Evolutionary conservation across 2,888 invertebrate species (phyloP), one percentile per base, ranked within the genome.

Genomic region (Salpingus planirostris): DNA sequence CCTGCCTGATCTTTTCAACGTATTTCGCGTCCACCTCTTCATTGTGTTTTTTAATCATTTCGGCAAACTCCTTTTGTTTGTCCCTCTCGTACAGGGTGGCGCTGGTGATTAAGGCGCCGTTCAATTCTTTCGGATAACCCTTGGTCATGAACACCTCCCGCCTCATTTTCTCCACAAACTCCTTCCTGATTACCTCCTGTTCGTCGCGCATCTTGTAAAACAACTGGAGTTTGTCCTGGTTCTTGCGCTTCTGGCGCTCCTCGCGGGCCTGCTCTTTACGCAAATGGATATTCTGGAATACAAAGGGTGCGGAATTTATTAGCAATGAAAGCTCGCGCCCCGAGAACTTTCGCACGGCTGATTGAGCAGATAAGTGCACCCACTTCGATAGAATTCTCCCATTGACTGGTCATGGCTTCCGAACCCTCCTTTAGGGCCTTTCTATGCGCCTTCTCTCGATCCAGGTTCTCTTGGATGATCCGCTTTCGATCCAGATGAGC

Each of bases 371-470:
- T n/a, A n/a, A n/a, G n/a, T n/a, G n/a, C n/a, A n/a, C n/a, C n/a
- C 49, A 64, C 65, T 50, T 66, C 60, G 21, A 63, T 47, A 0
- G 65, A 65, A 24, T 65, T 62, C n/a, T 56, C 59, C 68, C 67
- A 71, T 29, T 52, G 54, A 40, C 58, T 57, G 0, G 63, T 67
- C 61, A 70, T 61, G 6, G 55, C 52, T 23, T 62, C 56, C 1
- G 66, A 67, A 1, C 57, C 64, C 10, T 65, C 54, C 33, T 65
- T 65, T 13, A 69, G 38, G 21, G 62, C 57, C 22, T 57, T 50
- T 24, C 55, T 60, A 13, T 60, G 54, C 4, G 58, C 62, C 6
- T 53, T 46, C 23, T 69, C 66, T 18, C 59, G 56, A 2, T 65
- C 64, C 1, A 49, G 37, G 2, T 49, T 46, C 33, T 60, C 58